These are phyloP conservation scores for Pecten maximus DNA, from an alignment of 2,888 invertebrate genomes.

Conservation along the genomic window DNA sequence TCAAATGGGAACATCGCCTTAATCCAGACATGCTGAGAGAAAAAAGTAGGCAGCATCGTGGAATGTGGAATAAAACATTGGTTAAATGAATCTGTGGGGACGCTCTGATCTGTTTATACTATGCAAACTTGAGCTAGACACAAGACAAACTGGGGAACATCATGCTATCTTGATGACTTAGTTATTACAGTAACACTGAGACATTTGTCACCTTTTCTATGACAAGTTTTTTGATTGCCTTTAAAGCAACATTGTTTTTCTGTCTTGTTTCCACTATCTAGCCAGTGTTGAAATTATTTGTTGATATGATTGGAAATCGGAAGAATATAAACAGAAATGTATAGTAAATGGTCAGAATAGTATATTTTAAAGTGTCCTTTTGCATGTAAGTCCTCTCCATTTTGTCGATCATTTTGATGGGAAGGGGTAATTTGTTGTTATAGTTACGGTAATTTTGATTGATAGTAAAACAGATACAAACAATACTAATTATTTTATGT, in stretches of 20 bases:
- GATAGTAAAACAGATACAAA: too few relatives aligned
- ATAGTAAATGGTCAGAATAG: too few relatives aligned
- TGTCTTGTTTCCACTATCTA: too few relatives aligned
- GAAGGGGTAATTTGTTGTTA: too few relatives aligned
- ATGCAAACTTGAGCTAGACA: neutral
- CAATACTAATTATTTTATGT: too few relatives aligned
- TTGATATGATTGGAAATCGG: neutral
- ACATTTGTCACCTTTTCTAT: neutral
- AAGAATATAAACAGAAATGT: too few relatives aligned
- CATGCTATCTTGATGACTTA: neutral
- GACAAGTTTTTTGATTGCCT: neutral
- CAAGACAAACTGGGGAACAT: neutral
- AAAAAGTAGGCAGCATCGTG: neutral
- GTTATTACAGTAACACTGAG: neutral
- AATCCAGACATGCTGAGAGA: conserved; percentile 15
- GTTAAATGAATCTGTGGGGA: neutral
- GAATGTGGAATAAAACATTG: conserved; percentile 16
- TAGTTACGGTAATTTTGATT: too few relatives aligned
- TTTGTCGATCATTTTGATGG: too few relatives aligned
- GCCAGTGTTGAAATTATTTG: neutral
- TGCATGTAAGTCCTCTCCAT: too few relatives aligned
- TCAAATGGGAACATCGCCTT: neutral
- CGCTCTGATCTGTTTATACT: neutral
- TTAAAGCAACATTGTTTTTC: neutral
- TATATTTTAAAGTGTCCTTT: too few relatives aligned